Evolutionary conservation across 2,113 vertebrate species (phyloP).

Genomic region (Tyrannus savana): DNA sequence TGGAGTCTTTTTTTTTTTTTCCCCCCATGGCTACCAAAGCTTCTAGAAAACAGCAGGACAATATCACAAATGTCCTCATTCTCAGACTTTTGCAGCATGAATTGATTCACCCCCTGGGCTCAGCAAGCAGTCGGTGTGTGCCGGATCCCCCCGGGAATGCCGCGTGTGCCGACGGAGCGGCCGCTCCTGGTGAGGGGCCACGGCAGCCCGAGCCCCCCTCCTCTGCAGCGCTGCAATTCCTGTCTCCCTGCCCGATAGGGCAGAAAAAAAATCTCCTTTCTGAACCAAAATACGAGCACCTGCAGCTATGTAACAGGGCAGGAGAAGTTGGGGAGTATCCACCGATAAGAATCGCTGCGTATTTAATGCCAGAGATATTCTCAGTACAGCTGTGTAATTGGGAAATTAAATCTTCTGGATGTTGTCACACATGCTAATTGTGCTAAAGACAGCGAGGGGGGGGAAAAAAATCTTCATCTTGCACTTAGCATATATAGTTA

Average conservation of each 20-base stretch:
- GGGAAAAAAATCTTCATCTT: neutral
- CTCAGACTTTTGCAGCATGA: neutral
- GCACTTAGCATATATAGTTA: neutral
- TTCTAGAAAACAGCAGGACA: neutral
- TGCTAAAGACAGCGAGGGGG: neutral
- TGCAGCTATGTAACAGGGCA: neutral
- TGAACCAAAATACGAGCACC: neutral
- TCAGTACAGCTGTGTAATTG: constrained; percentile 2
- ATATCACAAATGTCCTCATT: neutral
- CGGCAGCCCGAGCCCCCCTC: fast-evolving
- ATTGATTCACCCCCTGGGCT: neutral
- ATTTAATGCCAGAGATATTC: neutral
- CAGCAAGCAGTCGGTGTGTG: neutral
- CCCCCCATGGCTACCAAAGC: neutral
- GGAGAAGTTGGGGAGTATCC: neutral
- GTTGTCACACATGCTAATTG: constrained; percentile 35
- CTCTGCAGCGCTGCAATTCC: neutral
- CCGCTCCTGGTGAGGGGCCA: neutral
- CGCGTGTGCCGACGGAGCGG: fast-evolving
- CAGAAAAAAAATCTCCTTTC: neutral
- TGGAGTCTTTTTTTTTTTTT: neutral
- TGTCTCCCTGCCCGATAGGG: neutral
- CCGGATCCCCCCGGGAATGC: neutral
- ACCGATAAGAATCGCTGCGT: neutral
- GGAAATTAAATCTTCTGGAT: constrained; percentile 33